These are phyloP conservation scores for Artibeus jamaicensis DNA, from an alignment of 2,797 vertebrate species.

Conservation along the genomic window DNA sequence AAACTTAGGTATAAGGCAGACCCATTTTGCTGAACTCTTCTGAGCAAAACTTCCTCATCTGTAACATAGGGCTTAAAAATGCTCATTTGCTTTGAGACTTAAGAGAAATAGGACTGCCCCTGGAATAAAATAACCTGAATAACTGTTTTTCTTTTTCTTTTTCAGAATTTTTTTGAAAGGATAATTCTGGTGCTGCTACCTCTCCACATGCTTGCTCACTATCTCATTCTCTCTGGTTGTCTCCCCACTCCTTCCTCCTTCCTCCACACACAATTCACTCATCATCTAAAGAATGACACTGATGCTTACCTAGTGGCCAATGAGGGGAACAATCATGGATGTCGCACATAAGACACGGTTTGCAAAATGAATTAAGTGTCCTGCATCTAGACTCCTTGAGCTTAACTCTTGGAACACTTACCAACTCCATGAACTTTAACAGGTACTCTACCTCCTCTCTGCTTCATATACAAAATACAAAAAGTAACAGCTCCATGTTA, in stretches of 20 bases:
- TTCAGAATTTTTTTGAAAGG: background rate
- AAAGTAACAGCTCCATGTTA: background rate
- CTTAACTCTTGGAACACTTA: background rate
- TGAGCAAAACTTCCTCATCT: background rate
- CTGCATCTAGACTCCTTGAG: background rate
- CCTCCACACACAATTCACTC: background rate
- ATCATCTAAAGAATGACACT: background rate
- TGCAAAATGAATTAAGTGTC: background rate
- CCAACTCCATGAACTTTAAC: background rate
- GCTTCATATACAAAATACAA: background rate
- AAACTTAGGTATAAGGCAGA: background rate
- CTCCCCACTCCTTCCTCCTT: background rate
- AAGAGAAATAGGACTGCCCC: background rate
- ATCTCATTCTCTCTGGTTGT: background rate
- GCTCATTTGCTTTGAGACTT: background rate
- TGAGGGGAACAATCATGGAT: background rate
- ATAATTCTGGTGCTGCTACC: background rate
- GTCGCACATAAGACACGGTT: background rate
- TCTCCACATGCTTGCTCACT: background rate
- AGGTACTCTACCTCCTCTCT: background rate
- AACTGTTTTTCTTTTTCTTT: background rate
- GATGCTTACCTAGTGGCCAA: background rate
- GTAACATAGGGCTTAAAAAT: background rate
- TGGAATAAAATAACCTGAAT: background rate
- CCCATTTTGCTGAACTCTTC: background rate